A percentile compares a stretch with the other conserved stretches of the same genome.
Conservation (phyloP, 2,797 vertebrate genomes). For the Chelonia mydas region DNA sequence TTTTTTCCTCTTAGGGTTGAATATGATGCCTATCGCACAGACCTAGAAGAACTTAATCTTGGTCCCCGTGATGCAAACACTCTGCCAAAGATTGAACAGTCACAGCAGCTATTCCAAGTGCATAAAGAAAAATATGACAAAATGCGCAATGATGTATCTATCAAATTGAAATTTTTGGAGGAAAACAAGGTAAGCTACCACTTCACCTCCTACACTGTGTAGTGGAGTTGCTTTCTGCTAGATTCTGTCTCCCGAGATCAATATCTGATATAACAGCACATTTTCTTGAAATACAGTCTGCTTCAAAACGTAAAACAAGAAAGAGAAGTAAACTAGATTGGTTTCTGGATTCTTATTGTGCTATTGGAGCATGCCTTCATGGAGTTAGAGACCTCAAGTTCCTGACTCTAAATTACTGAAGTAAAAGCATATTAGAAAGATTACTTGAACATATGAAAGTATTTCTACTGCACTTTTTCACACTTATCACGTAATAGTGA, state of each 20-base stretch:
- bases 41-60: constrained; percentile 96
- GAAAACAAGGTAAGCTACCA: constrained; percentile 93
- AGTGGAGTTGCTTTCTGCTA: neutral
- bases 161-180: constrained; percentile 98
- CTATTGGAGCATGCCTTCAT: neutral
- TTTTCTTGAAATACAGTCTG: neutral
- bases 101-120: constrained; percentile 93
- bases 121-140: constrained; percentile 97
- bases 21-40: constrained; percentile 97
- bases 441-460: neutral
- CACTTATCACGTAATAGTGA: neutral
- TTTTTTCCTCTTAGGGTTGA: constrained; percentile 85
- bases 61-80: constrained; percentile 94
- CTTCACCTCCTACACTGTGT: neutral
- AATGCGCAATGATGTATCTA: constrained; percentile 93
- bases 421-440: neutral
- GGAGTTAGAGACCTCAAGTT: neutral
- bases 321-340: neutral
- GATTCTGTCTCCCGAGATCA: neutral
- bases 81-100: constrained; percentile 95
- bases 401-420: neutral
- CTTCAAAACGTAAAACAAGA: neutral
- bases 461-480: neutral
- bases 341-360: neutral
- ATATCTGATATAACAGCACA: neutral